These are phyloP conservation scores for Stichopus horrens DNA, from an alignment of 53 echinoderm and acorn worm genomes.

Conservation along the genomic window DNA sequence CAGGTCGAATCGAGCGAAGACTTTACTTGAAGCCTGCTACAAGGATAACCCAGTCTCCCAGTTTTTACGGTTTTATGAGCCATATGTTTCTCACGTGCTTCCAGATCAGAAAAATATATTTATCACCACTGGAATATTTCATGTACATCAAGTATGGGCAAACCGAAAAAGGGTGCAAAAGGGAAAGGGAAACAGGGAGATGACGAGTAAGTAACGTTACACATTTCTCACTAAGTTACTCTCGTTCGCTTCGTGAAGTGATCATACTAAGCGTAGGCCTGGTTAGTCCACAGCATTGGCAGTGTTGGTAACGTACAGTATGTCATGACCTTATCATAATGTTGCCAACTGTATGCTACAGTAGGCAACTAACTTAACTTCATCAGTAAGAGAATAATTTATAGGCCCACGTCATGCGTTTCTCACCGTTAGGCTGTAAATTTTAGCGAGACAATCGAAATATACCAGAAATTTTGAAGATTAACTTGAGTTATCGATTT, in stretches of 20 bases:
- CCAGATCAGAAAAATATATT: background rate
- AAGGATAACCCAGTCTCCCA: background rate
- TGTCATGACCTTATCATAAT: background rate
- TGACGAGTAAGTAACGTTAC: constrained; percentile 5
- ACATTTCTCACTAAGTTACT: background rate
- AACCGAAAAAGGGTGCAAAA: background rate
- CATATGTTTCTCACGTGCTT: background rate
- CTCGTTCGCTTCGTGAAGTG: background rate
- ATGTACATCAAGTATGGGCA: background rate
- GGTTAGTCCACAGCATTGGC: background rate
- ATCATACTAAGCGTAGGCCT: background rate
- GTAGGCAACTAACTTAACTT: background rate
- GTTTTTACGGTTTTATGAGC: background rate
- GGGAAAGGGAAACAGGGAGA: constrained; percentile 3
- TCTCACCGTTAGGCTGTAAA: background rate
- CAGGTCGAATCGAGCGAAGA: background rate
- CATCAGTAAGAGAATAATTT: background rate
- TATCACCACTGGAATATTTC: background rate
- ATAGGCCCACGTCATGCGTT: background rate
- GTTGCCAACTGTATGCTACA: background rate
- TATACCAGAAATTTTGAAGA: no score
- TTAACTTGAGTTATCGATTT: no score
- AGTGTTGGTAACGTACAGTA: background rate
- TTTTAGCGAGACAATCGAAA: no score
- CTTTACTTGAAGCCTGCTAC: background rate